Percentiles rank a stretch among this genome's conserved stretches.
These are phyloP conservation scores for Euschistus heros DNA, from an alignment of 1,140 invertebrate genomes.

Conservation along the genomic window DNA sequence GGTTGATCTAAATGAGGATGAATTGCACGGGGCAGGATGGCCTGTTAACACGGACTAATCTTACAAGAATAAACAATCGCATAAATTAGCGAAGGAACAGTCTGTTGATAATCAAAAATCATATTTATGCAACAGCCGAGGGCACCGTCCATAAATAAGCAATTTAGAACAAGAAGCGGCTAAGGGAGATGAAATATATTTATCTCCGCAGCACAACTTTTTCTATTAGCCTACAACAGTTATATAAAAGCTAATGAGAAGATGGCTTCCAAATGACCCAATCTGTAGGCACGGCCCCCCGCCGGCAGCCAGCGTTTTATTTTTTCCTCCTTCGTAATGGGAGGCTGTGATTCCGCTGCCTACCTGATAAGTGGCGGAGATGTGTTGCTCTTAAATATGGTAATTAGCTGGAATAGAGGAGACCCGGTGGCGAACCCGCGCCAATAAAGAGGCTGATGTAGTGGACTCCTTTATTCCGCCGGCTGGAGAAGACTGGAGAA, in stretches of 20 bases:
- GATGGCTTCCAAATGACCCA: neutral
- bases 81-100: neutral
- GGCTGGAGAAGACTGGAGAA: too few species aligned
- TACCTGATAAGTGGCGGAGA: neutral
- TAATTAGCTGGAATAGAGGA: neutral
- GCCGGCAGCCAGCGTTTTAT: neutral
- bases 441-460: neutral
- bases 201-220: neutral
- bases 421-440: neutral
- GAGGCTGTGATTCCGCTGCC: neutral
- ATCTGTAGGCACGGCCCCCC: neutral
- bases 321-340: neutral
- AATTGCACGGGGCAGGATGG: neutral
- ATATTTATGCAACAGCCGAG: neutral
- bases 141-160: neutral
- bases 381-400: neutral
- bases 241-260: constrained; percentile 3
- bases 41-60: neutral
- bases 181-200: neutral
- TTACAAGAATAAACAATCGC: neutral
- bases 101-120: neutral
- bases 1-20: neutral
- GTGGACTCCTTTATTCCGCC: neutral
- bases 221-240: neutral
- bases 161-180: neutral